Base-by-base conservation (phyloP, 1,140 invertebrate genomes). In the Cyrtorhinus lividipennis region DNA sequence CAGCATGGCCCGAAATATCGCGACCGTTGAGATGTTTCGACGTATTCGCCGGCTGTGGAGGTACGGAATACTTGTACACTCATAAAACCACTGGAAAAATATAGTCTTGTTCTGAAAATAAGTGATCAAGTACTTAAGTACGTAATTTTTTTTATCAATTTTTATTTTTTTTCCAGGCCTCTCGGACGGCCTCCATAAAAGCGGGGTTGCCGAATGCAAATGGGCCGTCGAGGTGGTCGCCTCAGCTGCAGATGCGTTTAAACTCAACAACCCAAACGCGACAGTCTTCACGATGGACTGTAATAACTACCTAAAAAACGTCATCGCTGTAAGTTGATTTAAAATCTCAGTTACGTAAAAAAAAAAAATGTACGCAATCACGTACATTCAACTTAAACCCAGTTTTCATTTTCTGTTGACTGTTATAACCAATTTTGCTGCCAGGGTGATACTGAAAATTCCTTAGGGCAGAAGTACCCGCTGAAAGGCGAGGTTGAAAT, bases 41-140 rank as follows among this genome's bases (percentile, higher is more conserved):
- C 73, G 83, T 93, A n/a, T 93, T 94, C 76, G 87, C 90, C 66
- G 90, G 90, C 0, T 92, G 89, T 74, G 90, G 90, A 59, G 90
- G 87, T 80, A 72, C 66, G 63, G n/a, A n/a, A n/a, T n/a, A n/a
- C n/a, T n/a, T n/a, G n/a, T n/a, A n/a, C n/a, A n/a, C n/a, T n/a
- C n/a, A n/a, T n/a, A n/a, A n/a, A n/a, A n/a, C n/a, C n/a, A n/a
- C n/a, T n/a, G n/a, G n/a, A n/a, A n/a, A n/a, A n/a, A n/a, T n/a
- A n/a, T n/a, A n/a, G n/a, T n/a, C n/a, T n/a, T n/a, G n/a, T n/a
- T n/a, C n/a, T n/a, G n/a, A n/a, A n/a, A n/a, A n/a, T n/a, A n/a
- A n/a, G n/a, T n/a, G n/a, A n/a, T n/a, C n/a, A n/a, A n/a, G n/a
- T n/a, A n/a, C n/a, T n/a, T n/a, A n/a, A n/a, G n/a, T n/a, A n/a